phyloP scores from a whole-genome alignment of 1,140 invertebrate species.

The Trichogramma pretiosum region DNA sequence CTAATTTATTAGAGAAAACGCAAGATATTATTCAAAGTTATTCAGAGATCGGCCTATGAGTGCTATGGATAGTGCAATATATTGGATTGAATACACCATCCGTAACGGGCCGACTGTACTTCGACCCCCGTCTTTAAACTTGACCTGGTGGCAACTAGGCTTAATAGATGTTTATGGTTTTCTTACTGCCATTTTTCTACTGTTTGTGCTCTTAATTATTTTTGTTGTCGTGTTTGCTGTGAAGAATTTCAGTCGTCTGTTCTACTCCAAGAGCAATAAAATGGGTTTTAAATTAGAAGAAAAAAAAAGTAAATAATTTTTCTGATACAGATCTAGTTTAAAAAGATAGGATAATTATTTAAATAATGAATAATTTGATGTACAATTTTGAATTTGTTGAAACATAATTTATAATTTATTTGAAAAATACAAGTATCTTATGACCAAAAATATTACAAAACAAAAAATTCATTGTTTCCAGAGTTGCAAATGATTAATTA shows the following conservation, averaged over 20 bases:
- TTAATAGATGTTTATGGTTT: conserved; percentile 32
- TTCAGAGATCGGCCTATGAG: conserved; percentile 41
- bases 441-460: no score
- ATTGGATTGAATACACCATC: conserved; percentile 49
- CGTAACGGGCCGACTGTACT: conserved; percentile 36
- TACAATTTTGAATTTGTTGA: no score
- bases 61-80: conserved; percentile 46
- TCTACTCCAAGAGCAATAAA: no score
- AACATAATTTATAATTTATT: no score
- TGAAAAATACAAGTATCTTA: no score
- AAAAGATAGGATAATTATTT: no score
- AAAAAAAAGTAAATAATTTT: not conserved
- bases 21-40: conserved; percentile 15
- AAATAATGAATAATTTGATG: no score
- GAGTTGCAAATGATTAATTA: no score
- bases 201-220: not conserved
- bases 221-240: no score
- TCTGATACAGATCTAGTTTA: no score
- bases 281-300: no score
- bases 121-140: conserved; percentile 24
- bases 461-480: no score
- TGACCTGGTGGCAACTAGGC: conserved; percentile 28
- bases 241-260: not conserved
- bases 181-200: conserved; percentile 10
- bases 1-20: conserved; percentile 16